Base-by-base conservation (phyloP, 2,888 invertebrate genomes). In the Baccha elongata region DNA sequence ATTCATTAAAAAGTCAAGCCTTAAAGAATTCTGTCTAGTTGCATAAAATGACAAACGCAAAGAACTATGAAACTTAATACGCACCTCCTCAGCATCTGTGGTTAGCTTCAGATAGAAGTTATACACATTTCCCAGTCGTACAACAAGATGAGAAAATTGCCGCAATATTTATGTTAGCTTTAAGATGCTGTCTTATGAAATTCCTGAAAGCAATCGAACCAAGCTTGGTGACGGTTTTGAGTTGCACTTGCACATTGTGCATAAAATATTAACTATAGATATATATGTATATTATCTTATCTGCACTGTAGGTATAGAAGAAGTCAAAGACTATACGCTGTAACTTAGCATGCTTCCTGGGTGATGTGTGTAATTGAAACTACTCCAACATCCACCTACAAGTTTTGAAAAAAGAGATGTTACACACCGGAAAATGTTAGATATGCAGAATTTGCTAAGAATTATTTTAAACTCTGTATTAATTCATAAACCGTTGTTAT, bases 171-270 rank as follows among this genome's bases (percentile, higher is more conserved):
- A 21, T 48, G 15, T 15, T n/a, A 15, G 23, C 37, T 40, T 26
- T 1, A 19, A 40, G 74, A 75, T 60, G 81, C 62, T 75, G 71
- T 35, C 71, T 35, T 67, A 71, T 67, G 60, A 67, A 81, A 81
- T 81, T 81, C 81, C 81, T 42, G 19, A 76, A 65, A 76, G 67
- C 48, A 81, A 81, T 81, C 81, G 76, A 81, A 81, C 60, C 81
- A 58, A 62, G 60, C 35, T 26, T 72, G 52, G 32, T n/a, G 44
- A 53, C 37, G 81, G 81, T 72, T 67, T 81, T 46, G 17, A 48
- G 46, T 81, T 76, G 76, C 75, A 67, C 10, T 8, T 46, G 8
- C 8, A 32, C 8, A 32, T 8, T 21, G 19, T 42, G 48, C 26
- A 11, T 26, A 23, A 29, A 50, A 64, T 17, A 60, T 35, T n/a